These are phyloP conservation scores for Cecropterus lyciades DNA, from an alignment of 1,140 invertebrate species.

Conservation along the genomic window DNA sequence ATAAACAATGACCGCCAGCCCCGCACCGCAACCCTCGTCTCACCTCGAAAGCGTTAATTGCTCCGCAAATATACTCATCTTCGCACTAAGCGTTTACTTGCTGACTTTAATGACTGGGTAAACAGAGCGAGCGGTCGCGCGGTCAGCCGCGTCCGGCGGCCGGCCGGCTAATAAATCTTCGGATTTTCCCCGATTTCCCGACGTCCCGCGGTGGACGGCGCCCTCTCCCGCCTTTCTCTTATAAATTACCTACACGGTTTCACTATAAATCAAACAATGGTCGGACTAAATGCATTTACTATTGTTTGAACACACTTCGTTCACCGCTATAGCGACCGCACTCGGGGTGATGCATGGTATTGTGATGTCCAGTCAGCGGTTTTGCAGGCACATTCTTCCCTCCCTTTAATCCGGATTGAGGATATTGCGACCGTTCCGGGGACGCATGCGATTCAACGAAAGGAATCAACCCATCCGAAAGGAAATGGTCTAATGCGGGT, in stretches of 20 bases:
- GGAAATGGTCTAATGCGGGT: conserved; percentile 65
- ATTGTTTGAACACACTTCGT: conserved; percentile 77
- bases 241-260: conserved; percentile 81
- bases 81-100: conserved; percentile 76
- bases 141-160: conserved; percentile 63
- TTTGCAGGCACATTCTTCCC: conserved; percentile 64
- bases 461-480: conserved; percentile 50
- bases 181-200: conserved; percentile 77
- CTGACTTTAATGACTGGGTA: conserved; percentile 79
- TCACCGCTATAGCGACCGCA: conserved; percentile 58
- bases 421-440: conserved; percentile 65
- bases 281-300: conserved; percentile 78
- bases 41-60: conserved; percentile 76
- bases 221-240: conserved; percentile 67
- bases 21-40: conserved; percentile 64
- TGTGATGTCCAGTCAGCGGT: conserved; percentile 53
- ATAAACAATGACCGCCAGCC: conserved; percentile 58
- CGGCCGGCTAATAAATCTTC: conserved; percentile 74
- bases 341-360: conserved; percentile 42
- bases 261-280: conserved; percentile 78
- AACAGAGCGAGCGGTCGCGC: conserved; percentile 63
- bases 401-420: conserved; percentile 58
- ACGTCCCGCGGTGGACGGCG: conserved; percentile 58
- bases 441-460: conserved; percentile 56
- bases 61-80: conserved; percentile 80